Base-by-base conservation (phyloP, 2,888 invertebrate species). In the Malthinus seriepunctatus region DNA sequence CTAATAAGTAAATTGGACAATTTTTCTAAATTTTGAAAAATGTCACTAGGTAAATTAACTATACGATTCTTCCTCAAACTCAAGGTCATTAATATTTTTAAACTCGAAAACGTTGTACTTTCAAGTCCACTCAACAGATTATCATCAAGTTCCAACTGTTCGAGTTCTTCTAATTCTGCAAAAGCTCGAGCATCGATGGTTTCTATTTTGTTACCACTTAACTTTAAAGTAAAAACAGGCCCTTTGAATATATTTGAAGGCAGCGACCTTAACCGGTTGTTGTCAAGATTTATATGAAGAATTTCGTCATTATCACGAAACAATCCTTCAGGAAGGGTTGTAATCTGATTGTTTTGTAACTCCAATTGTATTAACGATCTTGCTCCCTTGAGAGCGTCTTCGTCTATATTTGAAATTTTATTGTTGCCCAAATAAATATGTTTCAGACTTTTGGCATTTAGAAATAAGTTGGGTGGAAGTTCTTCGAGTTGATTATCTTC, bases 241-340 rank as follows among this genome's bases (percentile, higher is more conserved):
- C 8, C 50, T 8, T 33, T 8, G 11, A 56, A 56, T 8, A 47
- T 9, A 12, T 47, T 37, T 5, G 1, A 12, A 10, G 37, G 10
- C 8, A 56, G 8, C 32, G 3, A 32, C n/a, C 11, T 38, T 7
- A 56, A 8, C 6, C 12, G 11, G 11, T 56, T 56, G 7, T 39
- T 4, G 2, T 10, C 14, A n/a, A 56, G 32, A 31, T 34, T 6
- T 0, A 51, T 8, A 1, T 46, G 35, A 9, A 10, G 37, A 3
- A 56, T 9, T 1, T 45, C 8, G 14, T 9, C 7, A 15, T 46
- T 10, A 39, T 56, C 38, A 5, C 33, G 5, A 46, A 56, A 56
- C 15, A 56, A 23, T 0, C 31, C 34, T n/a, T 4, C n/a, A 3
- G 56, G 47, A 32, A 56, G 10, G 10, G 9, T 34, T 1, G 3